These are phyloP conservation scores for Tychaedon coryphoeus DNA, from an alignment of 2,113 vertebrate species.

Conservation along the genomic window DNA sequence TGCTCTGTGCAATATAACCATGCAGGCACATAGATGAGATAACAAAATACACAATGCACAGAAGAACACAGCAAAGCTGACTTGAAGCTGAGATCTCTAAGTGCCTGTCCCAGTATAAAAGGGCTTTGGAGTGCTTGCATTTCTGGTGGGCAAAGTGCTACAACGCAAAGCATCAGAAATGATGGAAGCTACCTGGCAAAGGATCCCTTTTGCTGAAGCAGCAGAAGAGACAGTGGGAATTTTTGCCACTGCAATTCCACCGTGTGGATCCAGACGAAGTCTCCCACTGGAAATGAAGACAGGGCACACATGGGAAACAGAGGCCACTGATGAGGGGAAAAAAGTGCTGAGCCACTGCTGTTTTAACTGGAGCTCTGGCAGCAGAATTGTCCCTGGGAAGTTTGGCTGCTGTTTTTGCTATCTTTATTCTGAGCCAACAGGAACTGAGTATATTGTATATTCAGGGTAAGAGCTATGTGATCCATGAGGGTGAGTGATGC, in stretches of 20 bases:
- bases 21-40: not conserved
- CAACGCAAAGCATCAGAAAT: not conserved
- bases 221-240: not conserved
- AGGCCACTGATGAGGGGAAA: not conserved
- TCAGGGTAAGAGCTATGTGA: not conserved
- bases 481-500: not conserved
- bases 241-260: not conserved
- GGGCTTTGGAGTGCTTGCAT: not conserved
- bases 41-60: not conserved
- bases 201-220: not conserved
- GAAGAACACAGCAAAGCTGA: not conserved
- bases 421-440: slow-evolving; percentile 46
- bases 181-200: not conserved
- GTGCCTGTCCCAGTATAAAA: not conserved
- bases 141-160: not conserved
- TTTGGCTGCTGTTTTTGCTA: slow-evolving; percentile 47
- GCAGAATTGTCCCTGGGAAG: slow-evolving; percentile 48
- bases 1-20: not conserved
- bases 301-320: not conserved
- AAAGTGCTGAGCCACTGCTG: slow-evolving; percentile 33
- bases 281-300: not conserved
- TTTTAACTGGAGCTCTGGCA: slow-evolving; percentile 47
- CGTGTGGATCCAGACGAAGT: not conserved
- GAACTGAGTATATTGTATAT: not conserved
- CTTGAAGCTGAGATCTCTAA: not conserved